phyloP scores from a whole-genome alignment of 2,797 vertebrate genomes.

The Melanotaenia nigrans region DNA sequence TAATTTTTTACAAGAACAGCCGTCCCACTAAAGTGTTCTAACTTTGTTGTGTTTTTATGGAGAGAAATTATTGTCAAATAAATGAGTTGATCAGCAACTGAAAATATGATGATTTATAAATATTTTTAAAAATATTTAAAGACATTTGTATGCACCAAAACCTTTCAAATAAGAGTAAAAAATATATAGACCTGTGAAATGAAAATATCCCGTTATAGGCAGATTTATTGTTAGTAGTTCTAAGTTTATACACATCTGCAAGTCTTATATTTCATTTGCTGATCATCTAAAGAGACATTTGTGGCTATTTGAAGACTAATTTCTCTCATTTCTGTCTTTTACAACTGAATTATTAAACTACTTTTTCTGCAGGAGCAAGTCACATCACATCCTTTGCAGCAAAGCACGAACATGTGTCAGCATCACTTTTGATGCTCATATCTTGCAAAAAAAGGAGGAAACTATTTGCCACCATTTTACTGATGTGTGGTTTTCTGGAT shows the following conservation, averaged over 20 bases:
- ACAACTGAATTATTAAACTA: constrained; percentile 32
- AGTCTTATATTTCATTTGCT: constrained; percentile 7
- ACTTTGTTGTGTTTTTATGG: constrained; percentile 10
- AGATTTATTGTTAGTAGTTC: background rate
- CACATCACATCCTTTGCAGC: constrained; percentile 13
- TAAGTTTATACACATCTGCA: no score
- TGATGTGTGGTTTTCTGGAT: constrained; percentile 58
- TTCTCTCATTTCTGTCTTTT: constrained; percentile 9
- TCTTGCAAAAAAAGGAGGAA: constrained; percentile 32
- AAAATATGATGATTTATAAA: background rate
- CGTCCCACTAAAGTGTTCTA: background rate
- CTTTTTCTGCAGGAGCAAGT: constrained; percentile 15
- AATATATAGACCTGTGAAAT: background rate
- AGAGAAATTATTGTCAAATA: background rate
- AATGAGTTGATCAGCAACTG: background rate
- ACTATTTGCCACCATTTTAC: constrained; percentile 39
- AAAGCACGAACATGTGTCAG: constrained; percentile 7
- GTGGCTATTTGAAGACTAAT: background rate
- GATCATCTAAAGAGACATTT: background rate
- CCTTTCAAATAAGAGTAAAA: background rate
- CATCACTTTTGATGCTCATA: constrained; percentile 24
- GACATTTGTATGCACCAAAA: background rate
- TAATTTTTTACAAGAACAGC: constrained; percentile 8
- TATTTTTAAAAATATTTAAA: no score
- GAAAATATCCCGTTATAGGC: background rate